Percentiles rank a stretch among this genome's conserved stretches.
These are phyloP conservation scores for Ibidorhyncha struthersii DNA, from an alignment of 2,113 vertebrate species.

Conservation along the genomic window DNA sequence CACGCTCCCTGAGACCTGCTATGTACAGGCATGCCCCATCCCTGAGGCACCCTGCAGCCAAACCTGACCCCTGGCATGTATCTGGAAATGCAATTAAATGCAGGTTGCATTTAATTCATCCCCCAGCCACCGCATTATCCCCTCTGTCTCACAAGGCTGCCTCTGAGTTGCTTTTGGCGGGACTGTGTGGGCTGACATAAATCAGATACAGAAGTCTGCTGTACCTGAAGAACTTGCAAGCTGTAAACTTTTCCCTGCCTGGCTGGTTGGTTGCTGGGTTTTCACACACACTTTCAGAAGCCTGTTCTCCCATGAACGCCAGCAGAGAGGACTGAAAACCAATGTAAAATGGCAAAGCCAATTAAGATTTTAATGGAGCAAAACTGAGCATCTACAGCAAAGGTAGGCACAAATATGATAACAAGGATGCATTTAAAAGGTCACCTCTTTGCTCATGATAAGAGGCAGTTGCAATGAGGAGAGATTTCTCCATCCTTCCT, in stretches of 20 bases:
- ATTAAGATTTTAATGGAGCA: background rate
- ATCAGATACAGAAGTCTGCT: background rate
- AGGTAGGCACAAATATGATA: background rate
- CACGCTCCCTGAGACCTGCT: background rate
- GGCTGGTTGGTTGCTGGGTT: background rate
- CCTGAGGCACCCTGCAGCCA: background rate
- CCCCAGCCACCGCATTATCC: background rate
- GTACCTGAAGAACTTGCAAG: background rate
- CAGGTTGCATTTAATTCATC: background rate
- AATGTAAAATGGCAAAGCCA: background rate
- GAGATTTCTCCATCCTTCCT: background rate
- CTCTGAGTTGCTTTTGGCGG: background rate
- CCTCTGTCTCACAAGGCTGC: background rate
- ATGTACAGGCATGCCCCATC: background rate
- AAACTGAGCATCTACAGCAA: background rate
- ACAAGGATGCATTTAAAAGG: background rate
- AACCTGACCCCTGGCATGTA: fast-evolving
- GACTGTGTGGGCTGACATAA: background rate
- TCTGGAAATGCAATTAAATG: background rate
- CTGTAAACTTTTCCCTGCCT: background rate
- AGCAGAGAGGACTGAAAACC: background rate
- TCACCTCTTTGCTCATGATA: background rate
- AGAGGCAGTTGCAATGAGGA: background rate
- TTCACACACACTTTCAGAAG: background rate
- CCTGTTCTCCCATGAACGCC: background rate